Base-by-base conservation (phyloP, 2,888 invertebrate species). In the Scaptomyza cyrtandrae region DNA sequence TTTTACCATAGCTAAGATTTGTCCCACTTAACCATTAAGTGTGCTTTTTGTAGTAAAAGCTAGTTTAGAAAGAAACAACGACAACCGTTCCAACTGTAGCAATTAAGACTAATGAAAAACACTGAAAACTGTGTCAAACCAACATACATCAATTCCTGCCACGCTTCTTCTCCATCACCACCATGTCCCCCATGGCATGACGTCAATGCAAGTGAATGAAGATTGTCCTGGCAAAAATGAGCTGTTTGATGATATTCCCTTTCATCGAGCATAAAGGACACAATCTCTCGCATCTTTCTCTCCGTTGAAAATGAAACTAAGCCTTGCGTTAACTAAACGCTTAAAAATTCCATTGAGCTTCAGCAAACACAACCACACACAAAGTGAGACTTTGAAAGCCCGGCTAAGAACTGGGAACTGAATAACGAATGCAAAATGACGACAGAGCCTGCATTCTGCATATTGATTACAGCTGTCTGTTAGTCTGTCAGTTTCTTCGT, bases 281-380 rank as follows among this genome's bases (percentile, higher is more conserved):
- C 39, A 53, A 54, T 55, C 69, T 41, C 24, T 27, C 16, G n/a
- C 10, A 19, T 44, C 48, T 24, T 9, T 24, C 27, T 43, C 24
- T 1, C 6, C 10, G 33, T 41, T 41, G 13, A 41, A 57, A 54
- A 37, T 46, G 43, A 41, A 41, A 62, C 54, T 43, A 46, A 24
- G 3, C 3, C 24, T 3, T 46, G 16, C 31, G 7, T n/a, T 33
- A 9, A 5, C 19, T 14, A 54, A 55, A 52, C 50, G 69, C 44
- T 70, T 67, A 65, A 70, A 76, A 62, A 70, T 75, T 75, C 75
- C 79, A 76, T 76, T 75, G 55, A 19, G 43, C 48, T 63, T 61
- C 31, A 19, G 37, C 57, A 76, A 76, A 76, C 75, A 75, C 29
- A 50, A 10, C 29, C 6, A 35, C 16, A 16, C 31, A 33, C 13